phyloP scores from a whole-genome alignment of 1,140 invertebrate genomes.

The Hycleus cichorii region DNA sequence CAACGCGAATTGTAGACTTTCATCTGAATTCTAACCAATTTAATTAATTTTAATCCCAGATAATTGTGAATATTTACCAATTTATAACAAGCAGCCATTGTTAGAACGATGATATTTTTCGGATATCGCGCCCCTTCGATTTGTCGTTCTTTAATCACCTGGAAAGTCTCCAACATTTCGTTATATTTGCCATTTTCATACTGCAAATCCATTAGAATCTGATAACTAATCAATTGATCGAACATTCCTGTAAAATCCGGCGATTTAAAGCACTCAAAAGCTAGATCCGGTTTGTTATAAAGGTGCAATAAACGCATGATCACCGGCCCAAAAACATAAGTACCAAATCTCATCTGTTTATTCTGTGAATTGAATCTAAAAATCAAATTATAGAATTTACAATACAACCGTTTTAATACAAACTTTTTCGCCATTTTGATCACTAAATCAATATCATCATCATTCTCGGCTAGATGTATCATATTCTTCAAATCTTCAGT shows the following conservation, averaged over 20 bases:
- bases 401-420: slow-evolving; percentile 1
- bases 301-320: slow-evolving; percentile 71
- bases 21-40: slow-evolving; percentile 58
- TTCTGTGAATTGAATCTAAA: slow-evolving; percentile 66
- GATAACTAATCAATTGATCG: slow-evolving; percentile 60
- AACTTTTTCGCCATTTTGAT: slow-evolving; percentile 61
- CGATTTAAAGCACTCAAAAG: slow-evolving; percentile 59
- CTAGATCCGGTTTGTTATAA: slow-evolving; percentile 60
- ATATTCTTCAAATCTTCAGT: slow-evolving; percentile 81
- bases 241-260: slow-evolving; percentile 56
- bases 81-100: slow-evolving; percentile 67
- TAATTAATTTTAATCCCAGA: neutral
- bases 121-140: slow-evolving; percentile 55
- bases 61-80: slow-evolving; percentile 45
- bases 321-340: slow-evolving; percentile 74
- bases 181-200: slow-evolving; percentile 62
- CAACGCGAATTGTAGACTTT: slow-evolving; percentile 58
- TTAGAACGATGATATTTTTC: slow-evolving; percentile 56
- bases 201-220: slow-evolving; percentile 64
- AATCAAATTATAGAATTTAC: slow-evolving; percentile 20
- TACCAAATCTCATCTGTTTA: slow-evolving; percentile 64
- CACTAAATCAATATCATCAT: slow-evolving; percentile 57
- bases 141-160: slow-evolving; percentile 51
- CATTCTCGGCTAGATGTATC: slow-evolving; percentile 56
- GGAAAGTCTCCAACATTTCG: slow-evolving; percentile 57